Evolutionary conservation across 2,797 vertebrate species (phyloP), one percentile per base, ranked within the genome.

Genomic region (Babyrousa celebensis): DNA sequence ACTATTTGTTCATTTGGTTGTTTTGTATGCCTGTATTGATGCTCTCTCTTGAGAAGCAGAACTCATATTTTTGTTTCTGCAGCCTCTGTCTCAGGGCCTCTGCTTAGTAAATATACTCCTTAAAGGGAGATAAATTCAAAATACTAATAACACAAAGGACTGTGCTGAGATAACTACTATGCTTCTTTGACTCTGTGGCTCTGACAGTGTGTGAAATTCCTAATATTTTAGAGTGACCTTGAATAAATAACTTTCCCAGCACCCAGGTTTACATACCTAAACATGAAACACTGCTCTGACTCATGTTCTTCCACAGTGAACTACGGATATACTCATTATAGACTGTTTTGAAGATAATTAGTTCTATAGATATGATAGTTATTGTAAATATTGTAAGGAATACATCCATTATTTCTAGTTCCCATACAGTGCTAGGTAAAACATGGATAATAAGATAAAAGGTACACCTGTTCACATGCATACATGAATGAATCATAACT

Each of bases 391-490:
- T 84, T 84, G 2, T 12, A 56, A 77, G 54, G 12, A 21, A 83
- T 70, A 71, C 17, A 77, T 71, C 36, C 36, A 77, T 67, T 62
- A 94, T 48, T 87, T 43, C 63, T 65, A 70, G 27, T 79, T 93
- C 14, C 7, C 40, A 20, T 90, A 71, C 71, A 12, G 43, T 94
- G 32, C 25, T 89, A 91, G 96, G 65, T 67, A 91, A 74, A 90
- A 71, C 32, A 40, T 10, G 20, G 77, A 95, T 72, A 88, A 75
- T 40, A 71, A 56, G 7, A 75, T 74, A 78, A 75, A 80, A 83
- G 27, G 29, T 67, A 89, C 4, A 36, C 1, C 20, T 54, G 29
- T 82, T 87, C 1, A 52, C 4, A 70, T 5, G 27, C 7, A 72
- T 52, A 52, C 2, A 82, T 1, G 71, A 75, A 88, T 12, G 67